Percentiles rank a stretch among this genome's conserved stretches.
Conservation (phyloP, 2,113 vertebrate genomes). For the Baryphthengus martii region DNA sequence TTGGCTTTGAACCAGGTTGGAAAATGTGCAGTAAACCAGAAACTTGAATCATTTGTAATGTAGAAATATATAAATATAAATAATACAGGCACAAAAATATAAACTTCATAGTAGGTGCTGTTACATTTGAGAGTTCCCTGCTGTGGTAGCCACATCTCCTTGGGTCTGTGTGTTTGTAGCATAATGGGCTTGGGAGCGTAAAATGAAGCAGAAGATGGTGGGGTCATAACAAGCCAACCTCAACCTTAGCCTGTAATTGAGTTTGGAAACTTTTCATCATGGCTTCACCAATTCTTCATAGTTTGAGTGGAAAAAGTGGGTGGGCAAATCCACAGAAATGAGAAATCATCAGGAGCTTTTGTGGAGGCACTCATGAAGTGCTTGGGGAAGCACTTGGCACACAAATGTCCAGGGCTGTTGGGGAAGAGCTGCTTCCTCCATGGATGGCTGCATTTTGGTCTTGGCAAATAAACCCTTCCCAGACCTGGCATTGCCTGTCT, state of each 20-base stretch:
- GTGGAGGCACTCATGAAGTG: not conserved
- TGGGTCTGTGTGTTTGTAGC: not conserved
- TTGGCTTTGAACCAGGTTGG: not conserved
- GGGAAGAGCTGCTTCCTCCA: not conserved
- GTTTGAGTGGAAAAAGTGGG: not conserved
- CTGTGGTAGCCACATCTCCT: not conserved
- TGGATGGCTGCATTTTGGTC: not conserved
- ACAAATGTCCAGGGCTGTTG: rapidly evolving
- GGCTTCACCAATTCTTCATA: not conserved
- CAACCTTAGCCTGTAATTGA: not conserved
- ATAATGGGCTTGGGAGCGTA: not conserved
- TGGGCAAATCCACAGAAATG: not conserved
- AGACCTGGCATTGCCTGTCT: not conserved
- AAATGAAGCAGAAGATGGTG: not conserved
- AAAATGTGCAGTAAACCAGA: not conserved
- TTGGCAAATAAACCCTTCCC: not conserved
- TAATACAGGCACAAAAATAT: not conserved
- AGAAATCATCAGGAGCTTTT: not conserved
- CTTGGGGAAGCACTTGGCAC: not conserved
- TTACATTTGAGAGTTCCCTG: not conserved
- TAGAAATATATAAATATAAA: not conserved
- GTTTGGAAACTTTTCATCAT: not conserved
- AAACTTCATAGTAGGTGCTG: not conserved
- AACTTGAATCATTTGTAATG: not conserved
- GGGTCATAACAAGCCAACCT: not conserved